phyloP scores from a whole-genome alignment of 2,888 invertebrate species.

The Tinea trinotella region DNA sequence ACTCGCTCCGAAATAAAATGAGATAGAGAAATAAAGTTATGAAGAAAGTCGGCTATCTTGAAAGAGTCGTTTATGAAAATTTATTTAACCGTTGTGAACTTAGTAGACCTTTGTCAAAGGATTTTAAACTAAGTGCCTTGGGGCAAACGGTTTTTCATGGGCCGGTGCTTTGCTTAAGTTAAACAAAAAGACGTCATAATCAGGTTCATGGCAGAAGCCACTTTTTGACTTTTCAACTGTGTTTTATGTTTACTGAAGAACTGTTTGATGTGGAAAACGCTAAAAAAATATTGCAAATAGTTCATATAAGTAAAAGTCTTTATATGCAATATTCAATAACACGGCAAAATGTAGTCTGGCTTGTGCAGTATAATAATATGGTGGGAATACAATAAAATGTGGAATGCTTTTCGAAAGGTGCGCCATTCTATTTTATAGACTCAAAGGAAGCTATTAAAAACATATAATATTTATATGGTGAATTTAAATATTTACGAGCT shows the following conservation, averaged over 20 bases:
- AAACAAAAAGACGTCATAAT: constrained; percentile 18
- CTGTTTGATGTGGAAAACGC: no score
- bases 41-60: constrained; percentile 24
- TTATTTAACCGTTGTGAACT: constrained; percentile 22
- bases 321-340: constrained; percentile 8
- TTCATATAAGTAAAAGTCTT: not conserved
- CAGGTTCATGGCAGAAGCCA: not conserved
- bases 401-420: constrained; percentile 4
- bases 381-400: constrained; percentile 6
- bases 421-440: not conserved
- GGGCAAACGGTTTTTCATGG: constrained; percentile 20
- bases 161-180: constrained; percentile 4
- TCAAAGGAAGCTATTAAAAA: not conserved
- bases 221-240: constrained; percentile 14
- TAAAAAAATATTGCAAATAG: no score
- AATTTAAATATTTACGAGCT: no score
- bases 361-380: not conserved
- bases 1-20: not conserved
- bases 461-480: no score
- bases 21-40: constrained; percentile 24
- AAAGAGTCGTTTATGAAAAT: constrained; percentile 26
- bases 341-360: not conserved
- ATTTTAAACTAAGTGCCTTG: constrained; percentile 22
- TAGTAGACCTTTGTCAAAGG: constrained; percentile 19
- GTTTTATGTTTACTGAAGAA: not conserved